Conservation (phyloP, 1,140 invertebrate species). For the Sitobion miscanthi region DNA sequence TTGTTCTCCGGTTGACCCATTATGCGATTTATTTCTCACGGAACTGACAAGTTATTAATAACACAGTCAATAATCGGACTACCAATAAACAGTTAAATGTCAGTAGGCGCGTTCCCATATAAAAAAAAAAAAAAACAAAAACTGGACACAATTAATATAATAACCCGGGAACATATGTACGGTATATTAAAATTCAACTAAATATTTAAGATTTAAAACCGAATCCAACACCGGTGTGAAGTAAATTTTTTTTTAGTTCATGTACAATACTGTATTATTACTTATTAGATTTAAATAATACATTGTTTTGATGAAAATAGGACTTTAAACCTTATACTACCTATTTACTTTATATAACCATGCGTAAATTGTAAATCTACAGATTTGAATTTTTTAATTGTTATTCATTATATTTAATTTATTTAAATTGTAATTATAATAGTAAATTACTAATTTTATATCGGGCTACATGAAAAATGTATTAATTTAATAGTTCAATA, state of each 20-base stretch:
- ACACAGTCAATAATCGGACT: not conserved
- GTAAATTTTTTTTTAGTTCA: not conserved
- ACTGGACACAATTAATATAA: not conserved
- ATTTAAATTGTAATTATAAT: no score
- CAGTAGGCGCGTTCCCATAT: not conserved
- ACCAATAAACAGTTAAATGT: not conserved
- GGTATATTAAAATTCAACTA: not conserved
- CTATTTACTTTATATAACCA: not conserved
- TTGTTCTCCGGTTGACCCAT: slow-evolving; percentile 14
- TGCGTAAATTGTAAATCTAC: not conserved
- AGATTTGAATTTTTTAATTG: not conserved
- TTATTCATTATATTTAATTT: not conserved
- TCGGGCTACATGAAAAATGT: no score
- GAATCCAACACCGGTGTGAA: not conserved
- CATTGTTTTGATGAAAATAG: not conserved
- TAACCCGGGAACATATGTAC: not conserved
- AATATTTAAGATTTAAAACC: not conserved
- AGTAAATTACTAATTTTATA: not conserved
- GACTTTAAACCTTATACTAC: not conserved
- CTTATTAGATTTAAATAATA: not conserved
- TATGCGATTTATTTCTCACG: slow-evolving; percentile 41
- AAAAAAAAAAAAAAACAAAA: not conserved
- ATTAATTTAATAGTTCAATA: no score
- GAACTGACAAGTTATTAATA: not conserved
- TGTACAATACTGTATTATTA: not conserved